Conservation (phyloP, 2,888 invertebrate species). For the Argynnis bischoffii region DNA sequence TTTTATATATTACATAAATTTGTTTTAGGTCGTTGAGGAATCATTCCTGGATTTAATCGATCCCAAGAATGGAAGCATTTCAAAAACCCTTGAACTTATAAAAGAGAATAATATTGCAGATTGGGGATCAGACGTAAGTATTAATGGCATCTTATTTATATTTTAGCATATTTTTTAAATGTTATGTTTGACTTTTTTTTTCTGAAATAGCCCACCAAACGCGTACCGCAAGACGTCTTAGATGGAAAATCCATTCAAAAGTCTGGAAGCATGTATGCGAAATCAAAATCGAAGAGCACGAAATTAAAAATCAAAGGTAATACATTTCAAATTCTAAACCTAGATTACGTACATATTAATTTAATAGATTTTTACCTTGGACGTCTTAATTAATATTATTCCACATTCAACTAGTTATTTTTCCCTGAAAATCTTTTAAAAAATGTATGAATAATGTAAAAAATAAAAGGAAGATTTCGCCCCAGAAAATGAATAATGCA, state of each 20-base stretch:
- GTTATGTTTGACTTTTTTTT: constrained; percentile 20
- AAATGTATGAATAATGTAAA: too few species aligned
- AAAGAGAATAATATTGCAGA: constrained; percentile 88
- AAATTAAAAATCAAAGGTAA: constrained; percentile 76
- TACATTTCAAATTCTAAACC: not conserved
- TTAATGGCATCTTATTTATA: not conserved
- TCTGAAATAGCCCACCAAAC: constrained; percentile 63
- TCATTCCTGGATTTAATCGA: constrained; percentile 88
- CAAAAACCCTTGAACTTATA: constrained; percentile 84
- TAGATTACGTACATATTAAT: not conserved
- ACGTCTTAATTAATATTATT: not conserved
- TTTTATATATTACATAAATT: too few species aligned
- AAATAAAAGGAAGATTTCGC: too few species aligned
- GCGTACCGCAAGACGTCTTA: constrained; percentile 78
- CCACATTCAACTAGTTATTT: too few species aligned
- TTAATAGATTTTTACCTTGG: not conserved
- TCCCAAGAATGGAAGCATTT: constrained; percentile 79
- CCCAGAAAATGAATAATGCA: too few species aligned
- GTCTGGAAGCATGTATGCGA: constrained; percentile 83
- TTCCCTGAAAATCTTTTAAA: too few species aligned
- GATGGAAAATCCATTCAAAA: constrained; percentile 81
- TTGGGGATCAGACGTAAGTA: constrained; percentile 92
- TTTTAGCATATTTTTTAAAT: not conserved
- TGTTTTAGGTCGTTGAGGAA: constrained; percentile 86
- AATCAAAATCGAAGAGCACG: constrained; percentile 66